These are phyloP conservation scores for Chesias legatella DNA, from an alignment of 2,888 invertebrate species.

Conservation along the genomic window DNA sequence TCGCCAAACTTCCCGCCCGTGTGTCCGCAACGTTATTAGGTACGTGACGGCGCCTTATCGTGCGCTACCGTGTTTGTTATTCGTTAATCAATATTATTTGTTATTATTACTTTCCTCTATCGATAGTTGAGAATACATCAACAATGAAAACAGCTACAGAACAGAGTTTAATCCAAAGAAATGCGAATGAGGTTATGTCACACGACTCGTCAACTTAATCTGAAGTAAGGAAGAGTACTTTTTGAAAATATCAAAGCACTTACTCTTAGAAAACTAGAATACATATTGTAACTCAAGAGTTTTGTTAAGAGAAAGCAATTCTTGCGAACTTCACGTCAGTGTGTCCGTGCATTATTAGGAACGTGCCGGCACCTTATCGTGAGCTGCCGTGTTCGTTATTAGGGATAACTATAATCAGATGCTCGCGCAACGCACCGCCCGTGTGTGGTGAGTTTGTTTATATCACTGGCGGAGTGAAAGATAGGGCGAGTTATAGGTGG, in stretches of 20 bases:
- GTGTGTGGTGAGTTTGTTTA: conserved; percentile 25
- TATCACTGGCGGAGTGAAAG: conserved; percentile 5
- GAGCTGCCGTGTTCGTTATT: conserved; percentile 49
- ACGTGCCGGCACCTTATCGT: conserved; percentile 49
- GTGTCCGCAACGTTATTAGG: conserved; percentile 39
- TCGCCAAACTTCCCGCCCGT: conserved; percentile 29
- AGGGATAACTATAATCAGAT: conserved; percentile 55
- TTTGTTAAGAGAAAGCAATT: no score
- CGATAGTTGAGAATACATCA: no score
- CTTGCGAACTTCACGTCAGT: conserved; percentile 26
- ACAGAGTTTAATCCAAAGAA: no score
- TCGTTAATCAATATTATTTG: conserved; percentile 8
- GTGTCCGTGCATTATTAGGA: conserved; percentile 39
- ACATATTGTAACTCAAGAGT: no score
- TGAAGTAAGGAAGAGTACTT: no score
- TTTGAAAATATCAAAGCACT: no score
- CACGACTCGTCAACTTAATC: no score
- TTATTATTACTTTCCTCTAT: no score
- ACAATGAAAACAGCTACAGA: no score
- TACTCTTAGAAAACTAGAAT: no score
- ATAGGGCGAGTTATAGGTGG: conserved; percentile 1
- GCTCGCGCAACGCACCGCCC: conserved; percentile 35
- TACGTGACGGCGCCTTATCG: conserved; percentile 45
- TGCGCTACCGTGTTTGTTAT: conserved; percentile 44
- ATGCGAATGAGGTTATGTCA: no score